These are phyloP conservation scores for Zele albiditarsus DNA, from an alignment of 2,888 invertebrate species.

Conservation along the genomic window DNA sequence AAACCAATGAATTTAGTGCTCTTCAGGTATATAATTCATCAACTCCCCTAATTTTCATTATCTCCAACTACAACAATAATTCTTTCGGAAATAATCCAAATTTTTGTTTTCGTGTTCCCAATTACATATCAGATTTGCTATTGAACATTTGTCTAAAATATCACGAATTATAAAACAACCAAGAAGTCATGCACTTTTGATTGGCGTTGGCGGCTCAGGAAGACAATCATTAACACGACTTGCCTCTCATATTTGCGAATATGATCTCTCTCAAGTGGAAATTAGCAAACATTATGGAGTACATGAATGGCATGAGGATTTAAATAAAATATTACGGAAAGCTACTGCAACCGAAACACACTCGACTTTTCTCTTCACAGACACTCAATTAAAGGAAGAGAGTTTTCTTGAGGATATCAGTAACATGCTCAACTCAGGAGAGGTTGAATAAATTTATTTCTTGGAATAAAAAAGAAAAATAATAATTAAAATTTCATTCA, in stretches of 20 bases:
- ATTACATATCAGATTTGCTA: slow-evolving; percentile 82
- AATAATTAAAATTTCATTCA: background rate
- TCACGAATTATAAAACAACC: slow-evolving; percentile 94
- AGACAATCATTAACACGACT: slow-evolving; percentile 92
- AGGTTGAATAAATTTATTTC: slow-evolving; percentile 73
- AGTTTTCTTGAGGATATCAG: slow-evolving; percentile 94
- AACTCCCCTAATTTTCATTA: slow-evolving; percentile 10
- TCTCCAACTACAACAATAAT: background rate
- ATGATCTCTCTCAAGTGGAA: slow-evolving; percentile 91
- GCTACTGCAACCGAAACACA: slow-evolving; percentile 89
- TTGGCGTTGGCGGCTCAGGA: slow-evolving; percentile 95
- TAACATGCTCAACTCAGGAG: slow-evolving; percentile 93
- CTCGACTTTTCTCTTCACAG: slow-evolving; percentile 92
- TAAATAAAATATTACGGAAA: slow-evolving; percentile 86
- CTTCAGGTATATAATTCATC: slow-evolving; percentile 78
- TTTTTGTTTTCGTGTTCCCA: slow-evolving; percentile 16
- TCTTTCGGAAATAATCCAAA: no score
- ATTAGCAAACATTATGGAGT: slow-evolving; percentile 89
- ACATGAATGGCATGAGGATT: slow-evolving; percentile 93
- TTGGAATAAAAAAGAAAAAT: background rate
- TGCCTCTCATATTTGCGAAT: slow-evolving; percentile 95
- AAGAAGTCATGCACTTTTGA: slow-evolving; percentile 89
- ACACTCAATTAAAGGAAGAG: slow-evolving; percentile 95
- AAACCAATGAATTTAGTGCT: slow-evolving; percentile 97
- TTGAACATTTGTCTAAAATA: slow-evolving; percentile 94